Base-by-base conservation (phyloP, 2,113 vertebrate genomes). In the Trogon surrucura region DNA sequence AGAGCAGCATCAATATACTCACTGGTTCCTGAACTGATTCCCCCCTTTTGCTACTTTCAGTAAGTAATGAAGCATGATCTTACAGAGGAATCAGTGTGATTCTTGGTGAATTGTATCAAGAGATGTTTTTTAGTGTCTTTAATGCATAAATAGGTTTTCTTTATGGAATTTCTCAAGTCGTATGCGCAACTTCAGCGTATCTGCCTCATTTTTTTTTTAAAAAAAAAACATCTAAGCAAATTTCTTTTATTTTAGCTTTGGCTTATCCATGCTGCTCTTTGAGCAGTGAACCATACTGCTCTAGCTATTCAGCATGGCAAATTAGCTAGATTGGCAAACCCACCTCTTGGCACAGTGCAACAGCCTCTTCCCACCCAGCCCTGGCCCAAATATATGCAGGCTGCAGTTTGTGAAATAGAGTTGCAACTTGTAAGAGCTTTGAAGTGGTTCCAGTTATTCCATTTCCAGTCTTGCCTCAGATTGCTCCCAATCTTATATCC, bases 131-230 rank as follows among this genome's bases (percentile, higher is more conserved):
- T 38, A 75, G 32, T 6, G 5, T 60, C 20, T 48, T 90, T 22
- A 30, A 71, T 48, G 64, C 45, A 30, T 13, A 48, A 62, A 48
- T 14, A 45, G 12, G 14, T 58, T 83, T 71, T 77, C 16, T 60
- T 60, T 14, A 23, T 2, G 14, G 64, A 62, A 26, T 62, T 51
- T 90, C 60, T 77, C 1, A 5, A 32, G 18, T 6, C 0, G 0
- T 22, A 5, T 2, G 3, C 27, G 15, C 4, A 6, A 20, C 50
- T 85, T 64, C 44, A 41, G 27, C 20, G 21, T 18, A 36, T 51
- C 32, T 56, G 22, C 11, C 85, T 80, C 15, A 69, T 9, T 44
- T 54, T 5, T n/a, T n/a, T n/a, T n/a, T n/a, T n/a, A n/a, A 41
- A 41, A 19, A 45, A 65, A 61, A 44, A 48, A 1, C 2, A n/a